Evolutionary conservation across 2,113 vertebrate genomes (phyloP).

Genomic region (Mionectes macconnelli): DNA sequence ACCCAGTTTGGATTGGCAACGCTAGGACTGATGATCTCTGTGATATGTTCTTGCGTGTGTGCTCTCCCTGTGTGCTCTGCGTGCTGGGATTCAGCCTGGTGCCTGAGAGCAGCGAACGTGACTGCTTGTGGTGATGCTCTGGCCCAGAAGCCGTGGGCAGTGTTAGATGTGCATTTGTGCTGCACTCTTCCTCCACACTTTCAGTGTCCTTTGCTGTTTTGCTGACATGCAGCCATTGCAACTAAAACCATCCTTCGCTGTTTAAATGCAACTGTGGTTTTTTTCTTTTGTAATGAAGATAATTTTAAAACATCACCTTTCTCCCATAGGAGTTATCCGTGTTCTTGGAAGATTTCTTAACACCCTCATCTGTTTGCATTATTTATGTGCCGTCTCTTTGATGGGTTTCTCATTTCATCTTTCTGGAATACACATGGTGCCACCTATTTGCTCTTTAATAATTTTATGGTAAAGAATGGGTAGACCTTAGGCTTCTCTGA

Average conservation of each 20-base stretch:
- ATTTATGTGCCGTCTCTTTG: background rate
- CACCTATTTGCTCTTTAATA: background rate
- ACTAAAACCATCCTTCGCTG: background rate
- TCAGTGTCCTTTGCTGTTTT: background rate
- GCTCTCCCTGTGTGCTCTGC: background rate
- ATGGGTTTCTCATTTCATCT: background rate
- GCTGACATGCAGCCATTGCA: background rate
- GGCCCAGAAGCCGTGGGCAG: background rate
- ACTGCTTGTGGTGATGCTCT: background rate
- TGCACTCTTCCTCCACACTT: fast-evolving
- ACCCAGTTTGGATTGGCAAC: background rate
- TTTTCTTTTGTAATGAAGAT: background rate
- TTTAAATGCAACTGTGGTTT: background rate
- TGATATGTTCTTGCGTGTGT: fast-evolving
- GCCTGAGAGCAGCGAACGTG: background rate
- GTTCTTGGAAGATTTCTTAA: background rate
- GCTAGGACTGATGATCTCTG: background rate
- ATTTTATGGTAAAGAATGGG: background rate
- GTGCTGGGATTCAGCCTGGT: background rate
- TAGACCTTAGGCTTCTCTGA: background rate
- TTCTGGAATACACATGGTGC: background rate
- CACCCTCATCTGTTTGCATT: background rate
- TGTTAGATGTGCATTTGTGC: background rate
- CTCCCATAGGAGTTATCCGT: background rate
- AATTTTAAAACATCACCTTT: background rate